Conservation (phyloP, 2,113 vertebrate species). For the Hippocampus comes region DNA sequence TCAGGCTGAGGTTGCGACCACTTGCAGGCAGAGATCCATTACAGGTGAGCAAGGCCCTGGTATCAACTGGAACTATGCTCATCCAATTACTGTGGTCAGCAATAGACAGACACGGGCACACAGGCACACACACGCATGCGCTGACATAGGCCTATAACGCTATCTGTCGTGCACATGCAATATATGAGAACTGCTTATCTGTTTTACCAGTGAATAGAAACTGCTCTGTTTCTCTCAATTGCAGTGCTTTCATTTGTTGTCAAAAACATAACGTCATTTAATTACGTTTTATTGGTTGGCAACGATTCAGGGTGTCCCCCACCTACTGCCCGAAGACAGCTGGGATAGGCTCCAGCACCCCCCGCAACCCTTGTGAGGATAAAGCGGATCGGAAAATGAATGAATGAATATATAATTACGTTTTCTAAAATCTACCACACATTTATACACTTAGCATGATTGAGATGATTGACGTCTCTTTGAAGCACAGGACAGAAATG, state of each 20-base stretch:
- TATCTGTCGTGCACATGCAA: constrained; percentile 18
- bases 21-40: constrained; percentile 22
- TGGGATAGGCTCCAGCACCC: too few species aligned
- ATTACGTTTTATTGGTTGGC: too few species aligned
- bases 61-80: constrained; percentile 51
- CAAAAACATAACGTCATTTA: not conserved
- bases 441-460: too few species aligned
- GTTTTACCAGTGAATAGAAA: not conserved
- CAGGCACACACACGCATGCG: constrained; percentile 6
- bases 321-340: too few species aligned
- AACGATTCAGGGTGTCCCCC: too few species aligned
- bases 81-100: constrained; percentile 58
- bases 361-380: too few species aligned
- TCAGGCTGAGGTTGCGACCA: constrained; percentile 9
- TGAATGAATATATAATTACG: too few species aligned
- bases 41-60: constrained; percentile 36
- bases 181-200: constrained; percentile 30
- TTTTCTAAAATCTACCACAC: too few species aligned
- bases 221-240: not conserved
- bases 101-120: constrained; percentile 1
- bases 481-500: not conserved
- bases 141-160: not conserved
- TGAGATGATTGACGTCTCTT: not conserved
- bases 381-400: too few species aligned
- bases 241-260: not conserved